phyloP scores from a whole-genome alignment of 1,140 invertebrate species.

The Palaemon carinicauda region DNA sequence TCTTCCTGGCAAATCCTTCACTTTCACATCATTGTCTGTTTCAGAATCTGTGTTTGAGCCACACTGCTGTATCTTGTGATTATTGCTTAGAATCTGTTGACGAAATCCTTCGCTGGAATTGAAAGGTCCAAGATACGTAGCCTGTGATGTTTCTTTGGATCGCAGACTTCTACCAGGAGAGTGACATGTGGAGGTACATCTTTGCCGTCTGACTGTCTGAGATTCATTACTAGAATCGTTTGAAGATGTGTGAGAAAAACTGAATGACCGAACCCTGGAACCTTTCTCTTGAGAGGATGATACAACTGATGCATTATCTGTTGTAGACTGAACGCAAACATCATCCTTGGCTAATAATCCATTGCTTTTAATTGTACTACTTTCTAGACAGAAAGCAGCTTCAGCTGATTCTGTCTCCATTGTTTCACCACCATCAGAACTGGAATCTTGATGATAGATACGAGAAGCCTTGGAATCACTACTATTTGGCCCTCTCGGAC shows the following conservation, averaged over 20 bases:
- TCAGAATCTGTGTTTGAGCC: conserved; percentile 38
- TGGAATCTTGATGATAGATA: conserved; percentile 18
- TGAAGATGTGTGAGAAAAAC: conserved; percentile 52
- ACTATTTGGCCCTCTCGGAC: background rate
- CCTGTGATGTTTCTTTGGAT: conserved; percentile 3
- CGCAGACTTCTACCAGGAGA: conserved; percentile 17
- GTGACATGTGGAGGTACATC: conserved; percentile 47
- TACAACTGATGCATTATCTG: conserved; percentile 53
- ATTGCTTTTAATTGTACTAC: background rate
- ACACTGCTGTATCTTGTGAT: conserved; percentile 2
- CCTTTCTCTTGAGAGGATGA: conserved; percentile 50
- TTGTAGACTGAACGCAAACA: conserved; percentile 41
- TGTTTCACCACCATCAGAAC: conserved; percentile 30
- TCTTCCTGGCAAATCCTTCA: background rate
- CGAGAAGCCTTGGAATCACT: background rate
- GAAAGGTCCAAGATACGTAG: conserved; percentile 2
- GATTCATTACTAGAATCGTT: conserved; percentile 50
- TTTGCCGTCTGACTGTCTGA: conserved; percentile 38
- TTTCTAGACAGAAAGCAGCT: background rate
- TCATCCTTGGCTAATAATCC: background rate
- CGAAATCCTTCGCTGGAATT: conserved; percentile 21
- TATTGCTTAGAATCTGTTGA: background rate
- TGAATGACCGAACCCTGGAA: conserved; percentile 23
- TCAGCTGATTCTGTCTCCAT: background rate
- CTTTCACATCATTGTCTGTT: conserved; percentile 27